A percentile compares a stretch with the other conserved stretches of the same genome.
These are phyloP conservation scores for Drosophila birchii DNA, from an alignment of 2,888 invertebrate species.

Conservation along the genomic window DNA sequence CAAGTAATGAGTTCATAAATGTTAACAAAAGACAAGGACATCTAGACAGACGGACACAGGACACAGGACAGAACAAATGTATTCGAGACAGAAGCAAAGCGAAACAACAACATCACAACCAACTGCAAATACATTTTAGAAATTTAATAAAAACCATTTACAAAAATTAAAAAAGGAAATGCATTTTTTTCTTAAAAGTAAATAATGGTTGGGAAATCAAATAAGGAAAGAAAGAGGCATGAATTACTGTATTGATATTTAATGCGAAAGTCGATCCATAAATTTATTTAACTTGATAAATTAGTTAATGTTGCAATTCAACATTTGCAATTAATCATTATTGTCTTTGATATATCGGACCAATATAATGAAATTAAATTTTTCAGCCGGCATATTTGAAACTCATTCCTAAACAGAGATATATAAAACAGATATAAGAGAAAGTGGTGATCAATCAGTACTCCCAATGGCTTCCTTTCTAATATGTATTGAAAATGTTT, in stretches of 20 bases:
- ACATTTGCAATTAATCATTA: too few relatives aligned
- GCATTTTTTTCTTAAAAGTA: not conserved
- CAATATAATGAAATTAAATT: too few relatives aligned
- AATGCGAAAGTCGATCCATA: too few relatives aligned
- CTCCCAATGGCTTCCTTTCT: too few relatives aligned
- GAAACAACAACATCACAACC: constrained; percentile 30
- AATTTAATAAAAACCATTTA: constrained; percentile 63
- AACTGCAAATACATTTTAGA: constrained; percentile 46
- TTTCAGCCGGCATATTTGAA: too few relatives aligned
- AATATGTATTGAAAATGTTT: too few relatives aligned
- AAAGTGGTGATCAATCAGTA: too few relatives aligned
- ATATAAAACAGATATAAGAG: too few relatives aligned
- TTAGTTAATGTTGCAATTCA: too few relatives aligned
- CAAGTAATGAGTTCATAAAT: constrained; percentile 70
- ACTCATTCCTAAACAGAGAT: too few relatives aligned
- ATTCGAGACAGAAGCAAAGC: constrained; percentile 34
- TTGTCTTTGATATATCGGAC: too few relatives aligned
- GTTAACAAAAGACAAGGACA: constrained; percentile 51
- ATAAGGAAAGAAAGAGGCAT: not conserved
- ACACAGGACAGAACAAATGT: constrained; percentile 42
- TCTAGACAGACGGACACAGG: constrained; percentile 1
- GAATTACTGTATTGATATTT: not conserved
- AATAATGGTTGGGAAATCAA: not conserved
- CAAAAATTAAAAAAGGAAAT: constrained; percentile 33
- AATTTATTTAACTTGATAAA: too few relatives aligned